Evolutionary conservation across 2,888 invertebrate genomes (phyloP), one percentile per base, ranked within the genome.

Genomic region (Keiferia lycopersicella): DNA sequence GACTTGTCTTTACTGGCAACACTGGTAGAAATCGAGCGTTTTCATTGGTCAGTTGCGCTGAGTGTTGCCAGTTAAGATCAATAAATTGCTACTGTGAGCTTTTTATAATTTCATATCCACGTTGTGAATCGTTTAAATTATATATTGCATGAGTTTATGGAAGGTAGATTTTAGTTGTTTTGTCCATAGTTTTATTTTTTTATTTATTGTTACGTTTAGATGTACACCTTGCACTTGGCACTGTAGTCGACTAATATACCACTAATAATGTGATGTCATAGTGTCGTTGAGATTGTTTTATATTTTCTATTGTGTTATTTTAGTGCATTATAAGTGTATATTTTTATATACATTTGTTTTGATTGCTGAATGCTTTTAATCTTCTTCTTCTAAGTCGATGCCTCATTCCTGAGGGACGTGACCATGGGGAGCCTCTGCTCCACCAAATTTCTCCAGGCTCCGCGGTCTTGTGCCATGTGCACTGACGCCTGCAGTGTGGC

Each of bases 241-340:
- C 87, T 73, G 83, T 86, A 82, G 83, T 75, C 75, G 83, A 87
- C 85, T 86, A 87, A 87, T 81, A 78, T 78, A 83, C 78, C 74
- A 87, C 83, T 88, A 87, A 84, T 79, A 38, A n/a, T 69, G 73
- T 75, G 72, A 64, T 70, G 72, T 70, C 66, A 53, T 67, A 65
- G 48, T 65, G 51, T 65, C 56, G 34, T 50, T 48, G 14, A 50
- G 16, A 22, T 53, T 12, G 11, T 14, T 22, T 51, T 51, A 20
- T 20, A 51, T 18, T 22, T 53, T 6, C 12, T 14, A 22, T 11
- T 14, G 26, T 20, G 16, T 18, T 18, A 10, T 20, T 14, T 16
- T 56, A 16, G 12, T 14, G n/a, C 26, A 20, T 56, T 26, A 16
- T 16, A 2, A 0, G 14, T 34, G 2, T 7, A 30, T 34, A 14